Percentiles rank a stretch among this genome's conserved stretches.
Conservation (phyloP, 1,140 invertebrate genomes). For the Drosophila pallidifrons region DNA sequence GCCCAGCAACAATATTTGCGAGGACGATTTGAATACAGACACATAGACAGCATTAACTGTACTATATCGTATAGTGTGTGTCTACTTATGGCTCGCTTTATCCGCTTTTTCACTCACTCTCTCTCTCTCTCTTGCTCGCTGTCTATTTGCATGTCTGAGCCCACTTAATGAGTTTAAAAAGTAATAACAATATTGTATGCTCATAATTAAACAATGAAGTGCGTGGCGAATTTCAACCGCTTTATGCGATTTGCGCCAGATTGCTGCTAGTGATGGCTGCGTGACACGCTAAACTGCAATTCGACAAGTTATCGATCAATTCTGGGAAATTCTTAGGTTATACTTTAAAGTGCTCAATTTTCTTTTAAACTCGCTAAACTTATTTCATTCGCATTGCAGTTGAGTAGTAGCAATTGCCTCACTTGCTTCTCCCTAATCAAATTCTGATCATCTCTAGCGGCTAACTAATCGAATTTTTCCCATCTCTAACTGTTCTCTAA, state of each 20-base stretch:
- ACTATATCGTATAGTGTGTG: no score
- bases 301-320: no score
- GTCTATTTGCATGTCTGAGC: constrained; percentile 8
- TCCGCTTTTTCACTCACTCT: background rate
- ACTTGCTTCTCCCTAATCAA: background rate
- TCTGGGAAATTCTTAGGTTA: no score
- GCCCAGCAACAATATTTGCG: background rate
- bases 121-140: background rate
- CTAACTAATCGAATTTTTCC: no score
- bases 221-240: constrained; percentile 10
- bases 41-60: constrained; percentile 7
- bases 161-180: constrained; percentile 44
- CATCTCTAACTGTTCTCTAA: no score
- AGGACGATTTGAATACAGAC: background rate
- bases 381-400: background rate
- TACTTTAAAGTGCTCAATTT: no score
- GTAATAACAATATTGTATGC: constrained; percentile 40
- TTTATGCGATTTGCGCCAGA: constrained; percentile 24
- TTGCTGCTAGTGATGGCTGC: constrained; percentile 36
- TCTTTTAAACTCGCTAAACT: no score
- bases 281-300: background rate
- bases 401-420: no score
- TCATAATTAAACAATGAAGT: constrained; percentile 34
- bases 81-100: constrained; percentile 18
- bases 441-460: no score